Base-by-base conservation (phyloP, 1,140 invertebrate species). In the Lucilia cuprina region DNA sequence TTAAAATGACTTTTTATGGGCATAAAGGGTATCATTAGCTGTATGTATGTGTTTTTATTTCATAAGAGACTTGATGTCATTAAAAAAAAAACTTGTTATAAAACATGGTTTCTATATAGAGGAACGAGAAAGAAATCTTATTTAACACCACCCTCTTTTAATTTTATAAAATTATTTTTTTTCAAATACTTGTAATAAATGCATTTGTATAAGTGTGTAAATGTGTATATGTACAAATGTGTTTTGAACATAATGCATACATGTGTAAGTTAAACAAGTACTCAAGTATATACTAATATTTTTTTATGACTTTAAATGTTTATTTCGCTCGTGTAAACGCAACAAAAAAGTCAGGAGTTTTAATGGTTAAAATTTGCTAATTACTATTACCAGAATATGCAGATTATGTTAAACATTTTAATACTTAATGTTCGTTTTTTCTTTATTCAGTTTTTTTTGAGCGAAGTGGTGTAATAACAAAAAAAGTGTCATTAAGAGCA, bases 1-100 rank as follows among this genome's bases (percentile, higher is more conserved):
- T 80, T 80, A 19, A 80, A 80, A 80, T 49, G 47, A 49, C 41
- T 80, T 80, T 41, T 80, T 49, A 80, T 80, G 77, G 41, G 77
- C 77, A 80, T 50, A 80, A 80, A 49, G 77, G 77, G 77, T 80
- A 80, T 80, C 41, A 80, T 80, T 80, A 80, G 77, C 77, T 50
- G 77, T 49, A 47, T 34, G 10, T 30, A 30, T 30, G 25, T 30
- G 25, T 3, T 30, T 30, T 30, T 30, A 30, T 41, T 55, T 55
- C 17, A 77, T 41, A 77, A 80, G 41, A 49, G 77, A 80, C 77
- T 80, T 80, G 77, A 80, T 80, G 77, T 80, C 77, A 49, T 80
- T 80, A 80, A 80, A 80, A 78, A 78, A 78, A 80, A 80, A 80
- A 80, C 77, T 50, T 25, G 41, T 80, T 80, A 80, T 80, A 17